Base-by-base conservation (phyloP, 1,140 invertebrate species). In the Conus betulinus region DNA sequence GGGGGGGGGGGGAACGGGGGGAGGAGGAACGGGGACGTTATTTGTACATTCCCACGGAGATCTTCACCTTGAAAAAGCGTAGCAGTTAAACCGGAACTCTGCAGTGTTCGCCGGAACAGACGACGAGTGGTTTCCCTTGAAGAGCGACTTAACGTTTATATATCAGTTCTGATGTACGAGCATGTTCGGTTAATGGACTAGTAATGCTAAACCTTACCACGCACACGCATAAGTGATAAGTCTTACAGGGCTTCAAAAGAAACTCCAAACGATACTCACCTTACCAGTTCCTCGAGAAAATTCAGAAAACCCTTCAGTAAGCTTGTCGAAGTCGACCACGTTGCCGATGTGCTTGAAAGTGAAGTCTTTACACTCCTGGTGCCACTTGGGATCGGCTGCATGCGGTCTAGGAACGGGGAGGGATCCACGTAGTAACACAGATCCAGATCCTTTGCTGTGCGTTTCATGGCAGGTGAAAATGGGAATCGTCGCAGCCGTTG, bases 351-450 rank as follows among this genome's bases (percentile, higher is more conserved):
- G 88, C 23, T 88, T 91, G 76, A 91, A 89, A 52, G 79, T 88
- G 81, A 89, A 90, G 57, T 91, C 90, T 27, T 90, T 91, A 81
- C 91, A 91, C 67, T 91, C 88, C 63, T 89, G 71, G 17, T 88
- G 57, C 91, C 91, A 91, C 52, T 87, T 60, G 27, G 91, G 51
- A 82, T 86, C 1, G 90, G 89, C 53, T 91, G 79, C 17, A 91
- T 17, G 76, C 82, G 71, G 25, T 91, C 91, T 6, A 91, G 74
- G 74, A 85, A 91, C 11, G 86, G 85, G 23, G 89, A 85, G 1
- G 91, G 91, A 53, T 91, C 91, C 20, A 91, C 67, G 39, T 91
- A 91, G 27, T 88, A 81, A 78, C 88, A 90, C 11, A 88, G 84
- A 17, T 71, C 76, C 6, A n/a, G 20, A 0, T 55, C 67, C 27